These are phyloP conservation scores for Electrophaes corylata DNA, from an alignment of 2,888 invertebrate genomes.

Conservation along the genomic window DNA sequence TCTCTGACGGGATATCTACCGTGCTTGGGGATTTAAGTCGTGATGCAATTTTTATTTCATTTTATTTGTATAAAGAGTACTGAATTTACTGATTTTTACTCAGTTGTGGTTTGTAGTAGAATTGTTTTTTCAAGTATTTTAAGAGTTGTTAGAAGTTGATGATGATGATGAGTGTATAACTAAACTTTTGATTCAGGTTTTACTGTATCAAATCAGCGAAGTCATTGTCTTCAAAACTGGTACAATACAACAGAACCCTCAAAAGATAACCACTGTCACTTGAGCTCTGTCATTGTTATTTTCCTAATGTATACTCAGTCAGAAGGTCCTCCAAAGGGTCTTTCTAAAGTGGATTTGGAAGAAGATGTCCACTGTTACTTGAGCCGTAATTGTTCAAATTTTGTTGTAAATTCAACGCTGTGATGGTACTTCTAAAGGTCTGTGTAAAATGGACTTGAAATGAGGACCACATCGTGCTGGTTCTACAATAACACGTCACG, in stretches of 20 bases:
- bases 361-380: slow-evolving; percentile 22
- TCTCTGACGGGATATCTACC: too few relatives aligned
- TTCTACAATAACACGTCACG: slow-evolving; percentile 72
- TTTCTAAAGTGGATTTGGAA: slow-evolving; percentile 6
- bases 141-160: background rate
- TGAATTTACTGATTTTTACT: too few relatives aligned
- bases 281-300: slow-evolving; percentile 3
- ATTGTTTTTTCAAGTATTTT: too few relatives aligned
- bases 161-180: background rate
- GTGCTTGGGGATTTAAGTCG: too few relatives aligned
- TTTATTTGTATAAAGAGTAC: too few relatives aligned
- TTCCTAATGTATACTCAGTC: background rate
- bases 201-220: slow-evolving; percentile 10
- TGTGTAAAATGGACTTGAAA: slow-evolving; percentile 19
- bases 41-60: too few relatives aligned
- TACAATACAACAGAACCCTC: background rate
- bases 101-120: too few relatives aligned
- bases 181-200: background rate
- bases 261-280: slow-evolving; percentile 1
- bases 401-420: background rate
- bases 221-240: background rate
- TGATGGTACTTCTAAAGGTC: slow-evolving; percentile 18
- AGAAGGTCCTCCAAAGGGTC: slow-evolving; percentile 7
- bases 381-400: slow-evolving; percentile 12
- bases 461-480: slow-evolving; percentile 66